Base-by-base conservation (phyloP, 92 coral and sea anemone genomes). In the Paramuricea clavata region DNA sequence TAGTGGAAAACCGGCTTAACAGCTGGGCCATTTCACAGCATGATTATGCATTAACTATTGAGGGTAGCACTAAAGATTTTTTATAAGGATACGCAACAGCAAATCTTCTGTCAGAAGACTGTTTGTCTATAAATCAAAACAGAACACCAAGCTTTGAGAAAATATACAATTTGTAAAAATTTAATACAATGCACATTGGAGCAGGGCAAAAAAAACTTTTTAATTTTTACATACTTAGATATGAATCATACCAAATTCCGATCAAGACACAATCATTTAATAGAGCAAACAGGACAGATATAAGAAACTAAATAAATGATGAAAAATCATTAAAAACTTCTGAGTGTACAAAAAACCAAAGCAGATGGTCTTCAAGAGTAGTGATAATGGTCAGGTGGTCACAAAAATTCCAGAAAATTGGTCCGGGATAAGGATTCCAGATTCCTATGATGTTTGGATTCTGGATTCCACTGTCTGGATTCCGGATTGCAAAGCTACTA, bases 51-150 rank as follows among this genome's bases (percentile, higher is more conserved):
- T 6, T 6, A 17, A 72, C 15, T 72, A n/a, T 42, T 32, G 17
- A 25, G 11, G 0, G 12, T 44, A 44, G n/a, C 35, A 23, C 2
- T 76, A 19, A 2, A 44, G 5, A 76, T 26, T 3, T n/a, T 12
- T 5, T 22, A 1, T 5, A 50, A 54, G 83, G 83, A 78, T 78
- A 78, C 83, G 69, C 28, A 54, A 78, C 83, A 78, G 83, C 69
- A 54, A 78, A 78, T 78, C 69, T 30, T 54, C 5, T 32, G 2
- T 54, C 27, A 0, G 83, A 78, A 17, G 69, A 30, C 0, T 5
- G 70, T 28, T 23, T 52, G 47, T 76, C 83, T 78, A 54, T 10
- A 47, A 49, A 49, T 27, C 13, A 21, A 78, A 78, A 8, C 22
- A 60, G 15, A 60, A 28, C 0, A 56, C 64, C 21, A 22, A 60